Base-by-base conservation (phyloP, 1,140 invertebrate genomes). In the Babylonia areolata region DNA sequence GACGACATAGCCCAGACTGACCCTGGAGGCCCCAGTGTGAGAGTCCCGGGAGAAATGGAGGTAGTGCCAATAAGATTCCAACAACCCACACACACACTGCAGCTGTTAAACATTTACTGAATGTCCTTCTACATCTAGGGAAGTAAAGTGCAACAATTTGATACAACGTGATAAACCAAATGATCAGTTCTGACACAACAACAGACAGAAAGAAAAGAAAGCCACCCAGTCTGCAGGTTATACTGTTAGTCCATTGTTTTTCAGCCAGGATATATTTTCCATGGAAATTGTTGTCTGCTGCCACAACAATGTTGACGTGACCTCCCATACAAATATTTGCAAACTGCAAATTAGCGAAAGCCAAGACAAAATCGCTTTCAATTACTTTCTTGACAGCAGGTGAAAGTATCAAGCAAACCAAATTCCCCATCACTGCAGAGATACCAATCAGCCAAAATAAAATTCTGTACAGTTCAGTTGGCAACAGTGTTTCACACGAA, bases 81-180 rank as follows among this genome's bases (percentile, higher is more conserved):
- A 89, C 33, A 37, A 85, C 15, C 87, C 87, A 87, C 3, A 71
- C 17, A 87, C 79, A 87, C 0, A 46, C 83, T 17, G 33, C 15
- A 15, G 39, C 33, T 1, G 83, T 58, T 15, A 84, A 87, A 23
- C 83, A 42, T n/a, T 11, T 31, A 39, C 71, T 69, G 73, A 87
- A 87, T 37, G 58, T 81, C 28, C 40, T 87, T 5, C 89, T 71
- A 23, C 69, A 85, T 17, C 84, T 71, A 0, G 92, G 91, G 81
- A 89, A 92, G 23, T 89, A 86, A 39, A 93, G 85, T 17, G 84
- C 88, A 1, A 91, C 28, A 46, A 91, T 88, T 9, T 91, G 80
- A 81, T 91, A 92, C 15, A 91, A 20, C 0, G 93, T 91, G 6
- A 93, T 92, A 0, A 92, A 78, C 37, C 84, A 87, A 0, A 93